Evolutionary conservation across 2,888 invertebrate species (phyloP).

Genomic region (Spisula solida): DNA sequence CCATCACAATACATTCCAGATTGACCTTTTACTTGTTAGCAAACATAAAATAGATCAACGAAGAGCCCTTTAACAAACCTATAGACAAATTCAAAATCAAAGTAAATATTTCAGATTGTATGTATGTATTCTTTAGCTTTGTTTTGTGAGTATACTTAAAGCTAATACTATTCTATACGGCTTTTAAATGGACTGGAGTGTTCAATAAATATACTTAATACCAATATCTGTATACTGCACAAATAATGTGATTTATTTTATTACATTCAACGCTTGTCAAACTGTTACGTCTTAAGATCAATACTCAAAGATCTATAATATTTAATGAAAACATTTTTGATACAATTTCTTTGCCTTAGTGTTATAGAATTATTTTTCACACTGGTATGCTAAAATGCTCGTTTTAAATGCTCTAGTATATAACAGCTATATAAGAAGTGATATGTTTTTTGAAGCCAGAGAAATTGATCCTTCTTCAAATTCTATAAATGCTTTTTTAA

Average conservation of each 20-base stretch:
- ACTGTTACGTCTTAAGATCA: conserved; percentile 11
- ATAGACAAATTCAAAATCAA: conserved; percentile 23
- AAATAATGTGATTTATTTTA: conserved; percentile 35
- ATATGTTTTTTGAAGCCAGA: neutral
- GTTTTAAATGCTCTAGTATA: neutral
- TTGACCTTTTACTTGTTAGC: neutral
- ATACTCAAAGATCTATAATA: conserved; percentile 18
- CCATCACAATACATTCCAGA: neutral
- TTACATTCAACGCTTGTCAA: conserved; percentile 15
- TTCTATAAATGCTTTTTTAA: neutral
- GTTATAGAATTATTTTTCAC: neutral
- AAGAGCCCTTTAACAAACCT: conserved; percentile 19
- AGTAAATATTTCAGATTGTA: conserved; percentile 35
- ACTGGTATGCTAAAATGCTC: neutral
- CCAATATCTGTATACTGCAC: conserved; percentile 31
- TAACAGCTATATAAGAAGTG: neutral
- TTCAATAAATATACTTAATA: conserved; percentile 47
- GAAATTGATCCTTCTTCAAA: neutral
- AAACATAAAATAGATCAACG: neutral
- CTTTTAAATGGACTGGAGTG: conserved; percentile 34
- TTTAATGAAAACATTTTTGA: conserved; percentile 23
- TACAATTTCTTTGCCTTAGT: neutral
- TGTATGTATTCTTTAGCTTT: conserved; percentile 18
- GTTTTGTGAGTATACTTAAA: conserved; percentile 35
- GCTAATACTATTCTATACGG: conserved; percentile 32